Evolutionary conservation across 2,888 invertebrate species (phyloP), one percentile per base, ranked within the genome.

Genomic region (Deroplatys truncata): DNA sequence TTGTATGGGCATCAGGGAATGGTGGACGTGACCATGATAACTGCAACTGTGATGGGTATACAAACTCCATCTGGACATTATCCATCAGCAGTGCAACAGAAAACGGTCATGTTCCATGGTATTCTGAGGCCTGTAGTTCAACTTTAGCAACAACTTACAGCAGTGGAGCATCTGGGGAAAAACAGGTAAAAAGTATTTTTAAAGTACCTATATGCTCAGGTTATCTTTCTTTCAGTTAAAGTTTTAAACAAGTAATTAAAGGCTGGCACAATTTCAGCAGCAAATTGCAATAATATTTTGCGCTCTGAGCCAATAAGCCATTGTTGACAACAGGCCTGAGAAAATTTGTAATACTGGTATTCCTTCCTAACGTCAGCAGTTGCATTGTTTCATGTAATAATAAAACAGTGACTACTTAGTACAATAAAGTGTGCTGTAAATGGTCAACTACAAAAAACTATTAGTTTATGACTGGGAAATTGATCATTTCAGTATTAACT

Each of bases 31-130:
- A 99, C 92, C 96, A 97, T 92, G 99, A 99, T 93, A 99, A 98
- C 93, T 99, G 99, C 94, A 99, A 99, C 94, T 99, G 99, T 94
- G 99, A 99, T 93, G 99, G 99, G 43, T 99, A 99, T 94, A 99
- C 99, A 89, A 99, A 99, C 94, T 98, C 98, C 90, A 99, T 99
- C 92, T 99, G 99, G 97, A 99, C 99, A 28, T 94, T 99, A 92
- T 98, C 98, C 86, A 99, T 99, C 94, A 98, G 98, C 90, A 98
- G 98, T 92, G 98, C 98, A 7, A 98, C 97, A 91, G 99, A 97
- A 95, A 97, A 96, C 92, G 98, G 98, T 49, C 96, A 96, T 92
- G 97, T 98, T 91, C 98, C 98, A 4, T 98, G 98, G 98, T 99
- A 99, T 94, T 98, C 98, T n/a, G 99, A 99, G 93, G 98, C 98